Evolutionary conservation across 2,797 vertebrate genomes (phyloP), one percentile per base, ranked within the genome.

Genomic region (Margarornis squamiger): DNA sequence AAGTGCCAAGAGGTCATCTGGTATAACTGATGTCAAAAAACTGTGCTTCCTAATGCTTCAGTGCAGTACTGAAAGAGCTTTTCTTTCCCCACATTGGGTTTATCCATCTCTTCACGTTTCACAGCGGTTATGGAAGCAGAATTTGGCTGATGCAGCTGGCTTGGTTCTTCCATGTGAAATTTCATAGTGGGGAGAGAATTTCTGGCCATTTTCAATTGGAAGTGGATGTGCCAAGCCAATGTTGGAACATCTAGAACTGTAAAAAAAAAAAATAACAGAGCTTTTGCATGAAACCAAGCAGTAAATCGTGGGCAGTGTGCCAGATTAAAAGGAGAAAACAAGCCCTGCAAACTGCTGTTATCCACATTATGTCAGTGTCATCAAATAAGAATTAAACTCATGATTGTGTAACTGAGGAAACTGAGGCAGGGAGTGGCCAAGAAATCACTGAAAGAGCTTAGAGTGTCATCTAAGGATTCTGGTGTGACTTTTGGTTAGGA

Each of bases 41-140:
- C 1, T 48, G 17, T 16, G 45, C 52, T 71, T 72, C 19, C 6
- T 22, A 27, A 14, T 19, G 30, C 12, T 15, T 58, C 32, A 39
- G 21, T 3, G 21, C 7, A 16, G 39, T 12, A 8, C 8, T 67
- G 14, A 75, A 48, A 16, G 41, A 65, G 12, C 15, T 86, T 87
- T 79, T 39, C 8, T 85, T 67, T 43, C 46, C 29, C 5, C 2
- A 0, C 0, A 0, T 10, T 34, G 10, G 48, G 9, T 66, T 87
- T 82, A 29, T 57, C 10, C 6, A 45, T 32, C 43, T 46, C 18
- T 39, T 45, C 48, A 24, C 0, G 0, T 54, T 89, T 84, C 12
- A 12, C 11, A 58, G 24, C 29, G 30, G 27, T 75, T 18, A 10
- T 8, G 26, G 65, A 73, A 85, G 23, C 12, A 71, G 45, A 59